Base-by-base conservation (phyloP, 2,888 invertebrate genomes). In the Lottia scabra region DNA sequence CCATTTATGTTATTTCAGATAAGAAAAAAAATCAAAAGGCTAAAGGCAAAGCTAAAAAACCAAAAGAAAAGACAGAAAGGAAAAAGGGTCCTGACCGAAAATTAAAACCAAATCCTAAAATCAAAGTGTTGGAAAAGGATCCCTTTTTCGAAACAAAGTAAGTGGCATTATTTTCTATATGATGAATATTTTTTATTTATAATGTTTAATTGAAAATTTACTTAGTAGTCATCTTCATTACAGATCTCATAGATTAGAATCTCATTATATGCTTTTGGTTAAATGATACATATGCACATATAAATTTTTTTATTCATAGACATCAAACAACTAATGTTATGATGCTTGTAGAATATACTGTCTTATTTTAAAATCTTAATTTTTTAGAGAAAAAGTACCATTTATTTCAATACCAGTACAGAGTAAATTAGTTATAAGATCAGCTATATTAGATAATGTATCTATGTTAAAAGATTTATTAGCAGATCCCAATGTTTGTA, bases 381-480 rank as follows among this genome's bases (percentile, higher is more conserved):
- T 67, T 83, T 83, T 27, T 81, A 90, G 90, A 70, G 86, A 87
- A 67, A 82, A 84, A 71, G 84, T 91, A 63, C 91, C 91, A 16
- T 90, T 88, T 77, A 86, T 91, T 48, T 91, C 91, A 16, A 85
- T 89, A 19, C 74, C 81, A 10, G 87, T 88, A 4, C 87, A 91
- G 71, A 89, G 89, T 16, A 90, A 90, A 73, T 84, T 91, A 69
- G 82, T 89, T n/a, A 89, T 91, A 73, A 81, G 91, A 67, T 91
- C 91, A 48, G 89, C 91, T n/a, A 73, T 86, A 16, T 74, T 87
- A 46, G 87, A 88, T 43, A 90, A 91, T 77, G 78, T 85, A 71
- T 84, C 85, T n/a, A 75, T 89, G 45, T 80, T 91, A 43, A 85
- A 90, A 75, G 82, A 83, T 10, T 80, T 89, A 56, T 80, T 89